Conservation (phyloP, 1,140 invertebrate genomes). For the Harpegnathos saltator region DNA sequence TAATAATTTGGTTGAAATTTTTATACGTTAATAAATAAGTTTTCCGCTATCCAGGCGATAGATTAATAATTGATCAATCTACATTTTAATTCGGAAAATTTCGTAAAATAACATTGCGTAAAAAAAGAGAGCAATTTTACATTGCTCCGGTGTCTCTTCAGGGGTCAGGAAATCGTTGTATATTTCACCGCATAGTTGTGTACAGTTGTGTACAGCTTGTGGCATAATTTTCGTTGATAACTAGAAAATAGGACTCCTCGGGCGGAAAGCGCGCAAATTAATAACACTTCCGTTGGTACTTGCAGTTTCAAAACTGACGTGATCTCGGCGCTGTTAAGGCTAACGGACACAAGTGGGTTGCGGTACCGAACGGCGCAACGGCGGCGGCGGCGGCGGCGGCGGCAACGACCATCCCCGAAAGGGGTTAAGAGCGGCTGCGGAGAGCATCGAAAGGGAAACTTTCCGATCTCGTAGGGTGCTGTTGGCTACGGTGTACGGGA, state of each 20-base stretch:
- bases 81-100: neutral
- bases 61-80: conserved; percentile 13
- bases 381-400: too few relatives aligned
- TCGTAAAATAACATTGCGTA: neutral
- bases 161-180: too few relatives aligned
- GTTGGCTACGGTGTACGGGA: neutral
- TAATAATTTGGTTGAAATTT: neutral
- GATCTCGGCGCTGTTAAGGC: neutral
- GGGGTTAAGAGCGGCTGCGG: neutral
- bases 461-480: conserved; percentile 7
- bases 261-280: neutral
- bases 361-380: neutral
- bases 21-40: neutral
- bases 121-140: too few relatives aligned
- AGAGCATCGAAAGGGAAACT: conserved; percentile 32
- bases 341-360: neutral
- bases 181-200: too few relatives aligned
- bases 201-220: too few relatives aligned
- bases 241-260: too few relatives aligned
- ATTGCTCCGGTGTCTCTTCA: too few relatives aligned
- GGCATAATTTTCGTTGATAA: too few relatives aligned
- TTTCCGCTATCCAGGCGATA: neutral
- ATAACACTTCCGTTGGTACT: neutral
- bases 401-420: neutral
- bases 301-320: neutral